Percentiles rank a stretch among this genome's conserved stretches.
Evolutionary conservation across 2,888 invertebrate species (phyloP).

Genomic region (Anaspis maculata): DNA sequence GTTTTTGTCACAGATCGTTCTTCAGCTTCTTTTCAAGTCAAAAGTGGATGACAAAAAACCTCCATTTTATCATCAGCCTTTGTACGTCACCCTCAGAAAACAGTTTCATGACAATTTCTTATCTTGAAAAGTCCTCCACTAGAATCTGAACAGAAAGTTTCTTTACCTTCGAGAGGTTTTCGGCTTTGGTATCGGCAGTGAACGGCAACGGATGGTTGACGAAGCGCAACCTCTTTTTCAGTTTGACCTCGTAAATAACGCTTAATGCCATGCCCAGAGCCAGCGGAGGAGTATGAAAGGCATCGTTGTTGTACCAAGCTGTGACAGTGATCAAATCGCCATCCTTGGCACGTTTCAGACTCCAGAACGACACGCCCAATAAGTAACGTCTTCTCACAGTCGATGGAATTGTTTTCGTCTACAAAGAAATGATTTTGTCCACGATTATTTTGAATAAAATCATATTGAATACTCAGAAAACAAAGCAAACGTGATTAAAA

Average conservation of each 20-base stretch:
- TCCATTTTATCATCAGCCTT: too few relatives aligned
- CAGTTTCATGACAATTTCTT: too few relatives aligned
- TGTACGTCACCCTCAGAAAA: too few relatives aligned
- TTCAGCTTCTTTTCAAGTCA: too few relatives aligned
- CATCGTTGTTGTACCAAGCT: constrained; percentile 73
- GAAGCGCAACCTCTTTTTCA: constrained; percentile 32
- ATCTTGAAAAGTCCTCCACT: too few relatives aligned
- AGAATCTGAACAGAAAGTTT: constrained; percentile 25
- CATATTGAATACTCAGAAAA: too few relatives aligned
- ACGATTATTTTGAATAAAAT: too few relatives aligned
- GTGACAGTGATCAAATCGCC: constrained; percentile 39
- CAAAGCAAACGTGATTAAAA: too few relatives aligned
- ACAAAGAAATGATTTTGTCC: neutral
- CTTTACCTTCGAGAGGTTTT: constrained; percentile 11
- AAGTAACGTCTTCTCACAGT: constrained; percentile 40
- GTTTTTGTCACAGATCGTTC: too few relatives aligned
- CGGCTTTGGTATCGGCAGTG: constrained; percentile 48
- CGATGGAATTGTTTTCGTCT: constrained; percentile 18
- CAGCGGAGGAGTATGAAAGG: constrained; percentile 63
- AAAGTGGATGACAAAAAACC: too few relatives aligned
- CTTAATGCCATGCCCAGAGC: constrained; percentile 56
- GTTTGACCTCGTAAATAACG: constrained; percentile 46
- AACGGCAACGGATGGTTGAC: constrained; percentile 64
- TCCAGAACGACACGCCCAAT: constrained; percentile 49
- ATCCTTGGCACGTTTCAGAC: neutral